A percentile compares a stretch with the other conserved stretches of the same genome.
These are phyloP conservation scores for Bos javanicus DNA, from an alignment of 2,113 vertebrate genomes.

Conservation along the genomic window DNA sequence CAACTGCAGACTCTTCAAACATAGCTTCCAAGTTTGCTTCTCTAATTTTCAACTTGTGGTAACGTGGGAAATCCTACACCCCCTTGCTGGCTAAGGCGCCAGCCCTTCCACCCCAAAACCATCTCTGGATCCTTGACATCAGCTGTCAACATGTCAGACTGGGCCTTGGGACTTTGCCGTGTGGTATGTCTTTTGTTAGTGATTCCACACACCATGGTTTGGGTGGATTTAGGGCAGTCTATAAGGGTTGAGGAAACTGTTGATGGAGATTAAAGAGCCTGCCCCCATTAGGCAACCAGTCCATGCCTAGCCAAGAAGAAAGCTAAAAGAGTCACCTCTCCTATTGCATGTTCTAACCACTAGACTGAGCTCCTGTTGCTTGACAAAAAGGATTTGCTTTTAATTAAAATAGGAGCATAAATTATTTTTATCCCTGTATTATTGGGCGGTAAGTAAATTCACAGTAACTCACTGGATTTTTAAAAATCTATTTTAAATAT, in stretches of 20 bases:
- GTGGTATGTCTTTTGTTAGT: neutral
- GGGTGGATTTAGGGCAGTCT: no score
- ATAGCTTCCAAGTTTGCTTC: neutral
- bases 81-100: neutral
- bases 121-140: neutral
- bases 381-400: conserved; percentile 70
- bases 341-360: conserved; percentile 66
- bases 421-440: conserved; percentile 79
- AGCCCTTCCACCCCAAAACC: neutral
- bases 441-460: conserved; percentile 78
- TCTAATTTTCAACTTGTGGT: neutral
- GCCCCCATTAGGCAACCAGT: neutral
- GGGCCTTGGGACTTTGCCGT: neutral
- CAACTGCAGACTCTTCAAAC: neutral
- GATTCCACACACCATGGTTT: neutral
- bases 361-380: conserved; percentile 64
- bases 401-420: conserved; percentile 77
- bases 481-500: conserved; percentile 80
- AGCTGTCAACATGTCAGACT: neutral
- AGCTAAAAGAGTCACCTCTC: neutral
- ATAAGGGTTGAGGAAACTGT: neutral
- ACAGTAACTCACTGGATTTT: conserved; percentile 76
- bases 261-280: neutral
- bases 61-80: neutral
- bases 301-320: neutral